Percentiles rank a stretch among this genome's conserved stretches.
These are phyloP conservation scores for Myiothlypis chrysogaster DNA, from an alignment of 2,797 vertebrate species.

Conservation along the genomic window DNA sequence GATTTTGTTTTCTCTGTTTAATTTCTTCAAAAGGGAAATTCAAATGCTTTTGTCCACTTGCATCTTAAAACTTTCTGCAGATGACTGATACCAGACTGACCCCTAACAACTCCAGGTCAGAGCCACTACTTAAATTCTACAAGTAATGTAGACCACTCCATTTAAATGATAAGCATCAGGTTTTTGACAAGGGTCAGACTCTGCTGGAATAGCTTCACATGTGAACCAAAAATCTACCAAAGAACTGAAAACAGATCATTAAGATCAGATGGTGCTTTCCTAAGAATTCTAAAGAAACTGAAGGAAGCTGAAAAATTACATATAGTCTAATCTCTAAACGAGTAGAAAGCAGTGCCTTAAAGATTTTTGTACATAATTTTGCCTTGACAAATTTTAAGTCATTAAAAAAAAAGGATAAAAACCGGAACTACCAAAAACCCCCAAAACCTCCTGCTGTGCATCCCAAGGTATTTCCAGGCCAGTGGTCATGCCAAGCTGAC, in stretches of 20 bases:
- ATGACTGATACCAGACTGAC: too few relatives aligned
- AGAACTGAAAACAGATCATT: background rate
- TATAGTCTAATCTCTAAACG: background rate
- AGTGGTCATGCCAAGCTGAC: background rate
- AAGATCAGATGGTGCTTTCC: background rate
- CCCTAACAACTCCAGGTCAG: background rate
- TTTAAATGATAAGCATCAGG: background rate
- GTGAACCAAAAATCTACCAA: background rate
- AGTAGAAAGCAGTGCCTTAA: background rate
- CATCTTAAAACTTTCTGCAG: background rate
- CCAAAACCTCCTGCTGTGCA: background rate
- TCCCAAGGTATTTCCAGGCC: background rate
- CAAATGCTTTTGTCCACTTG: background rate
- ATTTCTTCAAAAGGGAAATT: background rate
- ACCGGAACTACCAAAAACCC: fast-evolving
- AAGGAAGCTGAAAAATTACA: background rate
- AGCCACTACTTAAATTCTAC: background rate
- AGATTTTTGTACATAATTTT: background rate
- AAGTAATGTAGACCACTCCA: background rate
- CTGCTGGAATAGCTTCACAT: background rate
- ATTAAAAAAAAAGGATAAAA: too few relatives aligned
- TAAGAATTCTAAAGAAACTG: background rate
- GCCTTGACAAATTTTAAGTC: background rate
- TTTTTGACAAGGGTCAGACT: background rate
- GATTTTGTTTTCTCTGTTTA: background rate